Evolutionary conservation across 1,140 invertebrate genomes (phyloP), one percentile per base, ranked within the genome.

Genomic region (Drosophila ananassae): DNA sequence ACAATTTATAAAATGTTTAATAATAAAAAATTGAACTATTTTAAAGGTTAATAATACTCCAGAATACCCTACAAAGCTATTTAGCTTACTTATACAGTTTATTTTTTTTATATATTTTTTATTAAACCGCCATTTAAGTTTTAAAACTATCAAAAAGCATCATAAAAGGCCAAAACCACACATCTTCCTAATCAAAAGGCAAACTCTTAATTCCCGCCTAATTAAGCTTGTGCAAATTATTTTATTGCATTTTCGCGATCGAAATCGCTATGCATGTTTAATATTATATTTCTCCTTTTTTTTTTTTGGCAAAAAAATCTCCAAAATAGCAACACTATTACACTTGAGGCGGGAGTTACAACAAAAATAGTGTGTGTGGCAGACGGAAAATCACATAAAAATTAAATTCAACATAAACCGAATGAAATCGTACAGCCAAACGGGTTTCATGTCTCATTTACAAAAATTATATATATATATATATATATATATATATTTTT

Each of bases 391-490:
- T 56, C 55, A 82, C 75, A 80, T 64, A 50, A 59, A 73, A 62
- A 54, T 66, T 47, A 59, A 77, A 57, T 73, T 39, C 22, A 73
- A 60, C 56, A 73, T 61, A 48, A 32, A 12, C 32, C 21, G 8
- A 60, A 60, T 13, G 8, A 83, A 69, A 55, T 25, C 69, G 39
- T 59, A 68, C 46, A 21, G 17, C 58, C 72, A 81, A 89, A 89
- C 84, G 75, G 87, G 83, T 89, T 89, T 44, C 25, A 6, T 89
- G 69, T 54, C 76, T 79, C 66, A 83, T 87, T 83, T 87, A 89
- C 79, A 83, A 85, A 22, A 47, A 22, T 47, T 82, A 72, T 46
- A 32, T 61, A 47, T 74, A n/a, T 3, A 12, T n/a, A 41, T 13
- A n/a, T 7, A 13, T 5, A 37, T 7, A 6, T 44, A 3, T 13